Percentiles rank a stretch among this genome's conserved stretches.
Conservation (phyloP, 1,140 invertebrate genomes). For the Conopomorpha cramerella region DNA sequence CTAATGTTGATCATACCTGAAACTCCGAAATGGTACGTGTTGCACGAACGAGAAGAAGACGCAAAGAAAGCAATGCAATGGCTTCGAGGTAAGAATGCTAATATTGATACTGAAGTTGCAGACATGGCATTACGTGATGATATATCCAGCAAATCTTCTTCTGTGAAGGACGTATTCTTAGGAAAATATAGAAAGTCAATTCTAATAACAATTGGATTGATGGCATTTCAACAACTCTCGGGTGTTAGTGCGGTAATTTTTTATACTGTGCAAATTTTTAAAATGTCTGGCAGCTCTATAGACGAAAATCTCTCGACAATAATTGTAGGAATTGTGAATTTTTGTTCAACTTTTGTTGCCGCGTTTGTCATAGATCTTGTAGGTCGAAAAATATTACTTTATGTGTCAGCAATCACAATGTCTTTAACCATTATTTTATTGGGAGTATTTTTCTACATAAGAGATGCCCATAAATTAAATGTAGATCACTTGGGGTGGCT, state of each 20-base stretch:
- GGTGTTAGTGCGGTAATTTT: slow-evolving; percentile 96
- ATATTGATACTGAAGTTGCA: slow-evolving; percentile 80
- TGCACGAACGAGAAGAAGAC: slow-evolving; percentile 71
- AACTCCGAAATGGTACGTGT: slow-evolving; percentile 87
- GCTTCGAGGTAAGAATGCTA: slow-evolving; percentile 75
- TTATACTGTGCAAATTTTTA: slow-evolving; percentile 88
- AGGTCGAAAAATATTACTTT: slow-evolving; percentile 83
- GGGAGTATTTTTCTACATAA: slow-evolving; percentile 78
- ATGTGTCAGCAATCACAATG: slow-evolving; percentile 80
- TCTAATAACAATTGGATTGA: slow-evolving; percentile 80
- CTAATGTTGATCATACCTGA: slow-evolving; percentile 86
- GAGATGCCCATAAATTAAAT: slow-evolving; percentile 57
- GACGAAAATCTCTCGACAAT: slow-evolving; percentile 77
- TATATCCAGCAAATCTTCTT: slow-evolving; percentile 61
- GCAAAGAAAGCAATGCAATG: slow-evolving; percentile 77
- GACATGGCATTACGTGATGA: slow-evolving; percentile 77
- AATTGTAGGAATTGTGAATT: slow-evolving; percentile 88
- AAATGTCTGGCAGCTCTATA: slow-evolving; percentile 75
- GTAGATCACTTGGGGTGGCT: slow-evolving; percentile 73
- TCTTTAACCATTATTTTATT: slow-evolving; percentile 71
- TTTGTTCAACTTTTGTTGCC: slow-evolving; percentile 86
- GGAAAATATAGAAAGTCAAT: slow-evolving; percentile 75
- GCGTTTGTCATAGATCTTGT: slow-evolving; percentile 81
- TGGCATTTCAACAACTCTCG: slow-evolving; percentile 93
- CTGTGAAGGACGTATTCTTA: slow-evolving; percentile 65